phyloP scores from a whole-genome alignment of 2,888 invertebrate genomes.

The Agrochola circellaris region DNA sequence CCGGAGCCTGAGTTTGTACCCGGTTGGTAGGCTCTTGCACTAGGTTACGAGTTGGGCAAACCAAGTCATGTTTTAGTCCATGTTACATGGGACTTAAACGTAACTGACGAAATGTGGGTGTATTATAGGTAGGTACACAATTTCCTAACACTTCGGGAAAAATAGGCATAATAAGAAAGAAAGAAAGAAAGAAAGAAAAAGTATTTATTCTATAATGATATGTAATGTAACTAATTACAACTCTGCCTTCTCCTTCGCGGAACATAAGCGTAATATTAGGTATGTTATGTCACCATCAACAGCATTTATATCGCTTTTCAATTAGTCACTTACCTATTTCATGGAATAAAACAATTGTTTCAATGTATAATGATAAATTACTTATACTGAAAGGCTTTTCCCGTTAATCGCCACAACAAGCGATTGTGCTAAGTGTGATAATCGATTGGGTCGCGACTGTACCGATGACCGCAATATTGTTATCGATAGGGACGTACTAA shows the following conservation, averaged over 20 bases:
- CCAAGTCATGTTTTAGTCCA: background rate
- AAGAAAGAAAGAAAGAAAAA: too few relatives aligned
- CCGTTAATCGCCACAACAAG: conserved; percentile 9
- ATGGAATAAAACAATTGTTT: background rate
- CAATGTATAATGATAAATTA: background rate
- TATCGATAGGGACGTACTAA: conserved; percentile 32
- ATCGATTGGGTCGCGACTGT: conserved; percentile 19
- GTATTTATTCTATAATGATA: background rate
- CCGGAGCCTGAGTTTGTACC: too few relatives aligned
- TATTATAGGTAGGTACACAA: too few relatives aligned
- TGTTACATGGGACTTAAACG: background rate
- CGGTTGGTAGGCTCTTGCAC: background rate
- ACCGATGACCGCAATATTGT: conserved; percentile 20
- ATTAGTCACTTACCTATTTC: background rate
- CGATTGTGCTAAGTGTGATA: conserved; percentile 30
- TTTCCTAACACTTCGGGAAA: background rate
- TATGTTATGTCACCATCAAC: background rate
- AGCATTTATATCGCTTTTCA: background rate
- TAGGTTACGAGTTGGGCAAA: background rate
- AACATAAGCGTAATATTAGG: too few relatives aligned
- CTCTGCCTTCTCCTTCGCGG: background rate
- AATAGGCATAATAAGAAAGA: background rate
- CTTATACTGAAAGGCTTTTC: conserved; percentile 7
- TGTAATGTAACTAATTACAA: background rate
- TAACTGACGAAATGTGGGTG: background rate